Evolutionary conservation across 2,888 invertebrate species (phyloP), one percentile per base, ranked within the genome.

Genomic region (Allacma fusca): DNA sequence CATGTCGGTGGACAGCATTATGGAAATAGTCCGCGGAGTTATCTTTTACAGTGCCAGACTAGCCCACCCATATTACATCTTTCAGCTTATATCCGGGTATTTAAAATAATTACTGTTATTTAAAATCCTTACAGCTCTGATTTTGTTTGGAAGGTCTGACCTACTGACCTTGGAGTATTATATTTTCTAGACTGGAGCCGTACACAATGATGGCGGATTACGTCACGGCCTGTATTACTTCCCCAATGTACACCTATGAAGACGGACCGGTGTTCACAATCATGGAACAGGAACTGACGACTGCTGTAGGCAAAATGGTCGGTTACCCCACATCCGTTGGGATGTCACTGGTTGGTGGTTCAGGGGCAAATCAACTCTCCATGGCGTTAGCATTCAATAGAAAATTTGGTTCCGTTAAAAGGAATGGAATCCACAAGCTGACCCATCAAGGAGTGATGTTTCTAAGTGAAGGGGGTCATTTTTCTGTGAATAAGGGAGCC

Each of bases 181-280:
- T 28, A 16, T 0, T 44, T 62, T 69, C 7, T 21, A 78, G 78
- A 7, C 43, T 76, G 29, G 81, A 82, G 43, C 81, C 81, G 0
- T 80, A 79, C 64, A 78, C 78, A 28, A 34, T 81, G n/a, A 69
- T 80, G 68, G 82, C 80, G 5, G 81, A 81, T 28, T 78, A 76
- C 62, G 59, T 82, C 12, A 57, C 70, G 0, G 57, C 79, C 5
- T 59, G 75, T n/a, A 26, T 79, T n/a, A 40, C 76, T 0, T 80
- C 80, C 1, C 76, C 78, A 0, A 79, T 82, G 81, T 28, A 75
- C 16, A 67, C 79, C 5, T 82, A 81, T 57, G 77, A 77, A 16
- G 80, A 79, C 26, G 71, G 71, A 21, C 82, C 82, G 19, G 80
- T 77, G 5, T 80, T 75, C 72, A 57, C 77, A 29, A 23, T 81